These are phyloP conservation scores for Sitodiplosis mosellana DNA, from an alignment of 1,140 invertebrate species.

Conservation along the genomic window DNA sequence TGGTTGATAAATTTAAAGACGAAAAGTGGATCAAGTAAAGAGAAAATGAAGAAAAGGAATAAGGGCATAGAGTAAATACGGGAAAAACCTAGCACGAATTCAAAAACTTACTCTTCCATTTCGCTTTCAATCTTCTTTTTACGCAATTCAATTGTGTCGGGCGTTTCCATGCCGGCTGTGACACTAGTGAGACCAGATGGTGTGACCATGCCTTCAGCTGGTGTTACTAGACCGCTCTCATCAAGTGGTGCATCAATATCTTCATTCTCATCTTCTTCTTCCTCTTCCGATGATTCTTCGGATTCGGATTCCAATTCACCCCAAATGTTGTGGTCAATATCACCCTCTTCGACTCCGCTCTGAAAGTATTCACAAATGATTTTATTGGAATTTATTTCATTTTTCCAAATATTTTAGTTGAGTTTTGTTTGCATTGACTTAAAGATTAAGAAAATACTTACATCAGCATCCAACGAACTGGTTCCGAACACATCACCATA, in stretches of 20 bases:
- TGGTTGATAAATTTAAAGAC: too few relatives aligned
- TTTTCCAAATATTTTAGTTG: constrained; percentile 12
- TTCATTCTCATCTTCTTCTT: constrained; percentile 49
- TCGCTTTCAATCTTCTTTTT: constrained; percentile 95
- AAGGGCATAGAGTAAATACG: not conserved
- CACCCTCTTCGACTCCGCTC: constrained; percentile 64
- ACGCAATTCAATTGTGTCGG: constrained; percentile 92
- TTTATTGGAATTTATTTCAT: not conserved
- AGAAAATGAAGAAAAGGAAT: constrained; percentile 1
- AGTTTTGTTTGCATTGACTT: constrained; percentile 1
- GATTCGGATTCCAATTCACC: constrained; percentile 94
- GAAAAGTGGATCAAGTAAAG: too few relatives aligned
- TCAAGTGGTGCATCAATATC: constrained; percentile 47
- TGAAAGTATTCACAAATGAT: constrained; percentile 14
- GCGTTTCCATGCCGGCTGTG: constrained; percentile 90
- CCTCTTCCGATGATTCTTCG: constrained; percentile 77
- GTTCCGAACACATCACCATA: constrained; percentile 98
- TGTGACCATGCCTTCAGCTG: constrained; percentile 78
- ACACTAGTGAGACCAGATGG: constrained; percentile 91
- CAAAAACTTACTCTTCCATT: constrained; percentile 64
- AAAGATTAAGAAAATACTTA: constrained; percentile 21
- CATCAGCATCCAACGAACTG: constrained; percentile 37
- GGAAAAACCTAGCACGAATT: not conserved
- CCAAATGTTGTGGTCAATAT: constrained; percentile 86
- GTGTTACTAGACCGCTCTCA: constrained; percentile 53